Base-by-base conservation (phyloP, 2,113 vertebrate species). In the Platysternon megacephalum region DNA sequence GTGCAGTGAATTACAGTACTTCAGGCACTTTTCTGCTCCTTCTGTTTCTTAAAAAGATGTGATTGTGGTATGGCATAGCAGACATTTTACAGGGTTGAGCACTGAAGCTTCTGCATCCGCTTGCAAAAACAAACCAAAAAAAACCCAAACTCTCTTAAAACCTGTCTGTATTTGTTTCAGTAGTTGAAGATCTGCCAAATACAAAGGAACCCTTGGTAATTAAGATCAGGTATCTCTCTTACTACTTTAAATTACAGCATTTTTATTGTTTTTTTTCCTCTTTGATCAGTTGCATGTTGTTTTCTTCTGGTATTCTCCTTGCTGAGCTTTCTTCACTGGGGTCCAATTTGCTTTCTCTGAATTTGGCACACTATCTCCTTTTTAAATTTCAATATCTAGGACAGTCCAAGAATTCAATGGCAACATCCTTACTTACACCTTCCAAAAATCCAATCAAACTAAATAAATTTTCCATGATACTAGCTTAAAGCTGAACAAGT, bases 21-120 rank as follows among this genome's bases (percentile, higher is more conserved):
- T 97, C 90, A 89, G 87, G 84, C 76, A 81, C 74, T 93, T 83
- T 94, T 97, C 91, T 95, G 85, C 88, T 93, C 6, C 56, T 92
- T 94, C 80, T 53, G 35, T 95, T 94, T 94, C 9, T 53, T 55
- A 95, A 26, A 76, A 76, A 26, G 72, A 76, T 2, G 17, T n/a
- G 8, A n/a, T n/a, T 26, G 22, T 44, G 93, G 78, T 11, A 11
- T 79, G 46, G 87, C 46, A 84, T 28, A 90, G 85, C 85, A 91
- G 76, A 68, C 17, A 35, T n/a, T 68, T n/a, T 87, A 94, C 83
- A 82, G 76, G 32, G 49, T 65, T 65, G 35, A 84, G 87, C 52
- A 65, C 35, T 79, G 28, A 95, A 84, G 91, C 55, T 80, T 91
- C 72, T 93, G 26, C 80, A 78, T 87, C 79, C 80, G 76, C 61